These are phyloP conservation scores for Papilio xuthus DNA, from an alignment of 1,140 invertebrate genomes.

Conservation along the genomic window DNA sequence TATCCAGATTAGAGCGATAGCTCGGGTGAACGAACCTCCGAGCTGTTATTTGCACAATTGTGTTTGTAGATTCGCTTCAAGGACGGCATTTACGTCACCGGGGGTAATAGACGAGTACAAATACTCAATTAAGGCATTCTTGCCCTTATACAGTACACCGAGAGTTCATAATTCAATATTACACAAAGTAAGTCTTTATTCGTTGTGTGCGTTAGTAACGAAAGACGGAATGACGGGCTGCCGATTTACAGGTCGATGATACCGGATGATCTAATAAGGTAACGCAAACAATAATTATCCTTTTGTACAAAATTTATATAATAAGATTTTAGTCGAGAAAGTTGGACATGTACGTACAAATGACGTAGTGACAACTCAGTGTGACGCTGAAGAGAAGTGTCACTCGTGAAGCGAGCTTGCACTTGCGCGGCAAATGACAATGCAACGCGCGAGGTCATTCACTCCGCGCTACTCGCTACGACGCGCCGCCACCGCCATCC, in stretches of 20 bases:
- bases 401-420: constrained; percentile 45
- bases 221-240: constrained; percentile 27
- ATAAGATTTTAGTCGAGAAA: neutral
- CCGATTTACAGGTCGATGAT: constrained; percentile 50
- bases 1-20: constrained; percentile 35
- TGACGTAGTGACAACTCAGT: neutral
- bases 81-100: constrained; percentile 70
- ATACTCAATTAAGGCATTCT: constrained; percentile 43
- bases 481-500: neutral
- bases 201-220: constrained; percentile 3
- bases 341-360: constrained; percentile 13
- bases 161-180: constrained; percentile 39
- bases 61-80: constrained; percentile 68
- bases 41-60: constrained; percentile 67
- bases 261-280: constrained; percentile 40
- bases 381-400: constrained; percentile 44
- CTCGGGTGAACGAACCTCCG: constrained; percentile 63
- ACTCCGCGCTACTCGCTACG: constrained; percentile 36
- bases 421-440: constrained; percentile 51
- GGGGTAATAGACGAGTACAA: constrained; percentile 50
- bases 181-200: constrained; percentile 24
- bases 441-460: constrained; percentile 52
- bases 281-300: constrained; percentile 7
- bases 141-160: constrained; percentile 44
- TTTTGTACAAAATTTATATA: constrained; percentile 30